These are phyloP conservation scores for Drosophila nigricruria DNA, from an alignment of 2,888 invertebrate species.

Conservation along the genomic window DNA sequence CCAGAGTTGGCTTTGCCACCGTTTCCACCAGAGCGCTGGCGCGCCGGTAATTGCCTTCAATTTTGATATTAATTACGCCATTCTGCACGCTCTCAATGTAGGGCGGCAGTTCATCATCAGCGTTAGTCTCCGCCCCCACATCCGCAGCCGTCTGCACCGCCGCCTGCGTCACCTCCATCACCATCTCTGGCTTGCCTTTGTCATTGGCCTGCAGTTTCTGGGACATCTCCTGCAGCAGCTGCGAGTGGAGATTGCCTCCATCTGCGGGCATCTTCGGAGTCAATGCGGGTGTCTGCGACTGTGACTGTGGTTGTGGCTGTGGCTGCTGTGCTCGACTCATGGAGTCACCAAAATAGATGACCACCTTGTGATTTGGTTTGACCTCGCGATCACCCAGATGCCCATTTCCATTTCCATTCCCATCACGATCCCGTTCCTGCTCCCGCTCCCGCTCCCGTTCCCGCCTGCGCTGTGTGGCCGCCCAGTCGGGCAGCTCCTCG, in stretches of 20 bases:
- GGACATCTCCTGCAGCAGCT: constrained; percentile 78
- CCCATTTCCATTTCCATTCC: constrained; percentile 55
- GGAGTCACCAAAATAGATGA: constrained; percentile 90
- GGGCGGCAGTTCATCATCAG: constrained; percentile 85
- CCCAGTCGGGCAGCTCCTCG: constrained; percentile 76
- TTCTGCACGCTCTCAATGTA: constrained; percentile 85
- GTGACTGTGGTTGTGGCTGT: constrained; percentile 33
- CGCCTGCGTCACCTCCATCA: not conserved
- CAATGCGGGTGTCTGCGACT: constrained; percentile 33
- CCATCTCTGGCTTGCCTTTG: constrained; percentile 26
- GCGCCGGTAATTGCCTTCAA: constrained; percentile 88
- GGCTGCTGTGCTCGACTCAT: constrained; percentile 81
- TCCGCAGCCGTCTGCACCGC: not conserved
- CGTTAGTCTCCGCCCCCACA: constrained; percentile 19
- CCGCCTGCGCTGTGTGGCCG: constrained; percentile 39
- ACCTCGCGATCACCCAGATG: constrained; percentile 56
- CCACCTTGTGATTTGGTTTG: constrained; percentile 88
- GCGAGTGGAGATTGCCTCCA: constrained; percentile 60
- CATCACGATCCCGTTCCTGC: constrained; percentile 41
- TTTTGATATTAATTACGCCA: constrained; percentile 88
- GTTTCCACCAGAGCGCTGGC: constrained; percentile 88
- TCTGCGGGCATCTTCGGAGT: constrained; percentile 39
- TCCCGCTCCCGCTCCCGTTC: constrained; percentile 23
- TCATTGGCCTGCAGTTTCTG: constrained; percentile 65
- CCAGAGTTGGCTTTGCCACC: constrained; percentile 81